phyloP scores from a whole-genome alignment of 2,888 invertebrate species.

The Strigamia crassipes region DNA sequence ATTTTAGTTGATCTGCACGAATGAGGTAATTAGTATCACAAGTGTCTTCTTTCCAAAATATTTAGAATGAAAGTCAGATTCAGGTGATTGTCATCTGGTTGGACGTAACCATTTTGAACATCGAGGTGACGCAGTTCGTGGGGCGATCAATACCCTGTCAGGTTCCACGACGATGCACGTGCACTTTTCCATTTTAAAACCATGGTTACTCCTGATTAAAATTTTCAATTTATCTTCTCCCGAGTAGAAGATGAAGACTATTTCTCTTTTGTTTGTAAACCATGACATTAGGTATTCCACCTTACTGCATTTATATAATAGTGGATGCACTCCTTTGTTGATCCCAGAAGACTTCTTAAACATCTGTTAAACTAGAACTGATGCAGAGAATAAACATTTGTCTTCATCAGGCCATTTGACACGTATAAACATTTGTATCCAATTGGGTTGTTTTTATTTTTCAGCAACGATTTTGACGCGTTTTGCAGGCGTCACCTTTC shows the following conservation, averaged over 20 bases:
- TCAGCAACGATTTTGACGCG: not conserved
- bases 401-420: not conserved
- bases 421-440: not conserved
- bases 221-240: constrained; percentile 19
- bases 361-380: not conserved
- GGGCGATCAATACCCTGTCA: constrained; percentile 34
- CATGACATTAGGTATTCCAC: not conserved
- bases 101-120: constrained; percentile 25
- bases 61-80: constrained; percentile 36
- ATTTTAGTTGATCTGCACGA: not conserved
- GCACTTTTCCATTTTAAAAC: constrained; percentile 6
- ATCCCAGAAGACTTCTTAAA: constrained; percentile 24
- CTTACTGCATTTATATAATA: constrained; percentile 7
- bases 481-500: constrained; percentile 5
- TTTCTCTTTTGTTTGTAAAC: constrained; percentile 28
- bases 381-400: not conserved
- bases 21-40: not conserved
- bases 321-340: not conserved
- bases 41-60: not conserved
- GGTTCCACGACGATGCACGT: constrained; percentile 9
- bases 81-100: constrained; percentile 41
- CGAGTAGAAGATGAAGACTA: not conserved
- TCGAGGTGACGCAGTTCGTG: constrained; percentile 6
- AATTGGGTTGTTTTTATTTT: not conserved
- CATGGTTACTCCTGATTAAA: not conserved